Base-by-base conservation (phyloP, 2,888 invertebrate genomes). In the Trypoxylon attenuatum region DNA sequence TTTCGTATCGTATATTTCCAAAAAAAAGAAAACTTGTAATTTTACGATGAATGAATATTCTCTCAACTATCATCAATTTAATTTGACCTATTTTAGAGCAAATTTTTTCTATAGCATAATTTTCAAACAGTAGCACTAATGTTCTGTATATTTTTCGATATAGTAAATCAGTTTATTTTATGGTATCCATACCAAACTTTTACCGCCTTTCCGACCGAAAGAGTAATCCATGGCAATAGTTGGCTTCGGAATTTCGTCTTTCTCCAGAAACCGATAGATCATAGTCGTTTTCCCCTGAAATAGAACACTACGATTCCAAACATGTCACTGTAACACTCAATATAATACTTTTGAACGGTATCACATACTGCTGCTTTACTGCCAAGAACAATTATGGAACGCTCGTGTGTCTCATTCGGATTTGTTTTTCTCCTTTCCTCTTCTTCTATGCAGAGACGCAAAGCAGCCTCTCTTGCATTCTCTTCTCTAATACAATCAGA, bases 201-300 rank as follows among this genome's bases (percentile, higher is more conserved):
- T 90, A 23, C 89, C 90, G 15, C 90, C 89, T 86, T 92, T 92
- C 77, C 96, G 90, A 0, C 93, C 96, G 87, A 93, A 97, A 6
- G 93, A 93, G 84, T 96, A 97, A 82, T 97, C 96, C 78, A 97
- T 87, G 0, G 95, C 95, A 51, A 96, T 88, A 0, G 96, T 96
- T 47, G 95, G 93, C 74, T 93, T 93, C 0, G 90, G 88, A 1
- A 90, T 88, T 75, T 96, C 95, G 56, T 91, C 92, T 82, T 93
- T 92, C 67, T 96, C 95, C 55, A 96, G 89, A 87, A 96, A 94
- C 70, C 91, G 89, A 81, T 93, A 89, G n/a, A 95, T 89, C 50
- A 94, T 89, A 10, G 93, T 92, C 0, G 95, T 92, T 88, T 96
- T 96, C 0, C 96, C 96, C 93, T 93, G 77, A 85, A 87, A 71